Percentiles rank a stretch among this genome's conserved stretches.
Evolutionary conservation across 2,797 vertebrate genomes (phyloP).

Genomic region (Neosalanx taihuensis): DNA sequence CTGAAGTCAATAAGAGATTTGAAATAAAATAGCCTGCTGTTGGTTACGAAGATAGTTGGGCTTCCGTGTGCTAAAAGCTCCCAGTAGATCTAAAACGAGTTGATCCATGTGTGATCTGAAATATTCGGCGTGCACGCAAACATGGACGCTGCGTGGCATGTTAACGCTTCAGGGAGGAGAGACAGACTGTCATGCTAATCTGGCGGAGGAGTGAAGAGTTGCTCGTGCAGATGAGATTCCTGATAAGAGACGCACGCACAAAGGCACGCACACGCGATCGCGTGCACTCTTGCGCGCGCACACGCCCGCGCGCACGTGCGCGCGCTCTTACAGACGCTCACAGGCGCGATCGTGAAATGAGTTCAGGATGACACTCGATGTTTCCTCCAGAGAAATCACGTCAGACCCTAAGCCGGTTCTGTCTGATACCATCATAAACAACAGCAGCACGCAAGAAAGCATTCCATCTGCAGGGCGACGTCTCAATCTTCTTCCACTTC

Average conservation of each 20-base stretch:
- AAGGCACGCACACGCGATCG: slow-evolving; percentile 22
- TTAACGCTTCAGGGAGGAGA: slow-evolving; percentile 38
- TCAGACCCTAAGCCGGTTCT: slow-evolving; percentile 10
- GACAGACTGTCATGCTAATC: slow-evolving; percentile 32
- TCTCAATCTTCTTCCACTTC: background rate
- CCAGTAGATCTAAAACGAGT: slow-evolving; percentile 56
- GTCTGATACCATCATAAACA: slow-evolving; percentile 27
- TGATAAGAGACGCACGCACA: slow-evolving; percentile 37
- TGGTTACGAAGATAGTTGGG: slow-evolving; percentile 61
- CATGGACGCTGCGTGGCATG: slow-evolving; percentile 35
- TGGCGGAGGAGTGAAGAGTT: slow-evolving; percentile 27
- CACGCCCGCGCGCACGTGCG: slow-evolving; percentile 21
- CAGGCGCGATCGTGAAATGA: slow-evolving; percentile 24
- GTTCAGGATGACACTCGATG: slow-evolving; percentile 19
- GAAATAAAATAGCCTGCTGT: slow-evolving; percentile 51
- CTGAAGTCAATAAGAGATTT: slow-evolving; percentile 64
- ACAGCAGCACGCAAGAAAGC: background rate
- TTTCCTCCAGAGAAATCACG: slow-evolving; percentile 26
- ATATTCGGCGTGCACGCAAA: background rate
- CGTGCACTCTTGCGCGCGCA: slow-evolving; percentile 29
- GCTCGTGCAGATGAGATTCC: slow-evolving; percentile 51
- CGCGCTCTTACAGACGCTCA: slow-evolving; percentile 9
- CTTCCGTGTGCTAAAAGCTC: slow-evolving; percentile 45
- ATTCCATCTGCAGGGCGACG: background rate
- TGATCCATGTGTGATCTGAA: slow-evolving; percentile 36